Percentiles rank a stretch among this genome's conserved stretches.
These are phyloP conservation scores for Ursus arctos DNA, from an alignment of 2,113 vertebrate species.

Conservation along the genomic window DNA sequence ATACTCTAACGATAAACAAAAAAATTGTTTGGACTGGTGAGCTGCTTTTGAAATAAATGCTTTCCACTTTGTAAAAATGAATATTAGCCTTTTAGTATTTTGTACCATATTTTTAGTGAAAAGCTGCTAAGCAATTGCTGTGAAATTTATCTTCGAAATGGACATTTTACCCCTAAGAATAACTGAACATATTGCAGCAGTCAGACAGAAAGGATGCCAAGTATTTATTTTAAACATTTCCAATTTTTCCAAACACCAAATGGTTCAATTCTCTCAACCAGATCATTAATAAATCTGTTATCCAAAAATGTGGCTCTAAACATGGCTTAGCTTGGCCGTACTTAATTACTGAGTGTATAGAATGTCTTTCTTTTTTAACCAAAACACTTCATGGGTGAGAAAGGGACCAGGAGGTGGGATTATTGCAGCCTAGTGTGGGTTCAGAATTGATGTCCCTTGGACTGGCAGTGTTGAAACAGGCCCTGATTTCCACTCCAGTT, in stretches of 20 bases:
- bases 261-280: conserved; percentile 86
- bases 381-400: conserved; percentile 71
- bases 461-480: conserved; percentile 33
- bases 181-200: conserved; percentile 81
- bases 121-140: conserved; percentile 49
- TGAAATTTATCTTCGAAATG: conserved; percentile 70
- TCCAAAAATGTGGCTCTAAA: conserved; percentile 82
- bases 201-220: conserved; percentile 81
- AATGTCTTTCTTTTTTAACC: conserved; percentile 60
- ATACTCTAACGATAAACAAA: conserved; percentile 7
- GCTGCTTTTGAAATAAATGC: not conserved
- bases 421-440: accelerated
- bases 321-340: conserved; percentile 56
- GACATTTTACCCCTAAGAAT: conserved; percentile 76
- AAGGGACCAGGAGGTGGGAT: conserved; percentile 18
- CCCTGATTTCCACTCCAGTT: conserved; percentile 27
- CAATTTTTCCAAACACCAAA: conserved; percentile 85
- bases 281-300: conserved; percentile 84
- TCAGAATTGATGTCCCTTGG: not conserved
- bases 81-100: conserved; percentile 20
- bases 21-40: not conserved
- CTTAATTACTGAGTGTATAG: conserved; percentile 71
- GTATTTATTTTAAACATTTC: conserved; percentile 86
- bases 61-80: conserved; percentile 4
- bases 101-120: conserved; percentile 57